Percentiles rank a stretch among this genome's conserved stretches.
Evolutionary conservation across 2,888 invertebrate species (phyloP).

Genomic region (Tuberolachnus salignus): DNA sequence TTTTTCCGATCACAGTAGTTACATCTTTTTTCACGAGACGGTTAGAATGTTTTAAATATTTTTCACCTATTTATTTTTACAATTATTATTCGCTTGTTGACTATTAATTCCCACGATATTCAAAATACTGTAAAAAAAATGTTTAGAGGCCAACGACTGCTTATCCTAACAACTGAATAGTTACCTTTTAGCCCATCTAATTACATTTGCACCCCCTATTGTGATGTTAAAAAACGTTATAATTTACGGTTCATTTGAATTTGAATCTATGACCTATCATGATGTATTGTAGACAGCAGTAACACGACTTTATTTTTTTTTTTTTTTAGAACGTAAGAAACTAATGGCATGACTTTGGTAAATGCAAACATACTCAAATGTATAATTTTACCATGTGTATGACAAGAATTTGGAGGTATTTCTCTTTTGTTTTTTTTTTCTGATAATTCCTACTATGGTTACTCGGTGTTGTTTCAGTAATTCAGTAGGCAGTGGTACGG

Average conservation of each 20-base stretch:
- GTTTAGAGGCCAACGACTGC: conserved; percentile 59
- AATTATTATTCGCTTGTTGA: conserved; percentile 18
- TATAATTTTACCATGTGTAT: conserved; percentile 57
- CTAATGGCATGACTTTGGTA: conserved; percentile 59
- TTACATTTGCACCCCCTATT: conserved; percentile 60
- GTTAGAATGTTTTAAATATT: conserved; percentile 14
- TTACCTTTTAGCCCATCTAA: conserved; percentile 59
- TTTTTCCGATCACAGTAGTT: conserved; percentile 15
- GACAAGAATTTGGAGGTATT: conserved; percentile 60
- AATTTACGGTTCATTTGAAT: conserved; percentile 59
- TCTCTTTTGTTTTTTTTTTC: conserved; percentile 60
- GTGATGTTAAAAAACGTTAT: conserved; percentile 60
- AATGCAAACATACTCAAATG: conserved; percentile 60
- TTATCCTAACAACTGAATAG: conserved; percentile 59
- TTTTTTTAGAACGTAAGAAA: conserved; percentile 60
- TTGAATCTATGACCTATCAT: conserved; percentile 58
- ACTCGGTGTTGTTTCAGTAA: conserved; percentile 32
- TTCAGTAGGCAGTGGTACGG: conserved; percentile 24
- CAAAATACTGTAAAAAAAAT: conserved; percentile 59
- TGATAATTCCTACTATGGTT: conserved; percentile 45
- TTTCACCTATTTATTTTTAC: conserved; percentile 14
- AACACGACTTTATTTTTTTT: conserved; percentile 59
- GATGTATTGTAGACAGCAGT: conserved; percentile 60
- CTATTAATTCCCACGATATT: conserved; percentile 60
- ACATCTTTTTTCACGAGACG: neutral